Evolutionary conservation across 1,140 invertebrate species (phyloP).

Genomic region (Saxidomus purpurata): DNA sequence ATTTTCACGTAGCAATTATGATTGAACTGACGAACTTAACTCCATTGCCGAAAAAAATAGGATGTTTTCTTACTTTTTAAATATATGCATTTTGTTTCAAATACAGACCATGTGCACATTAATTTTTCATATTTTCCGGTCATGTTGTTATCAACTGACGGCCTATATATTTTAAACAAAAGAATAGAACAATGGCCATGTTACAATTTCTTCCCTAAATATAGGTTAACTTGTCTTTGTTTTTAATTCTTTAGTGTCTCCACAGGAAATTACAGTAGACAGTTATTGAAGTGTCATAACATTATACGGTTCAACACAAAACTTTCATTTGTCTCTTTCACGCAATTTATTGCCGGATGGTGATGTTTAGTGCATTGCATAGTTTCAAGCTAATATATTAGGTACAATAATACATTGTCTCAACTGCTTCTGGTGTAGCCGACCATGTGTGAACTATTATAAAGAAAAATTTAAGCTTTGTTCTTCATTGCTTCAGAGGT

Average conservation of each 20-base stretch:
- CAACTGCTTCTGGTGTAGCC: neutral
- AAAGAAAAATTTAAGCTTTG: too few species aligned
- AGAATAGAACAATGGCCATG: neutral
- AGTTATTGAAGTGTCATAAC: constrained; percentile 17
- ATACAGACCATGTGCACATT: too few species aligned
- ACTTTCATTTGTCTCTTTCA: neutral
- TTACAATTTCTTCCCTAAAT: neutral
- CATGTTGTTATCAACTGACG: neutral
- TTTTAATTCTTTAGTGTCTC: neutral
- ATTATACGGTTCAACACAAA: constrained; percentile 8
- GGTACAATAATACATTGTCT: neutral
- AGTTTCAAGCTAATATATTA: neutral
- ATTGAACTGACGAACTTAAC: too few species aligned
- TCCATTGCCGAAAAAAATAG: too few species aligned
- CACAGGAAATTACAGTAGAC: neutral
- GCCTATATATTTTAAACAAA: neutral
- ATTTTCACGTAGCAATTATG: too few species aligned
- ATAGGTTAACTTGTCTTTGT: neutral
- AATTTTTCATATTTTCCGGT: too few species aligned
- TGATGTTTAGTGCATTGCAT: constrained; percentile 4
- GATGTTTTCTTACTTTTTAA: too few species aligned
- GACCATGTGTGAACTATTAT: neutral
- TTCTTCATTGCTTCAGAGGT: too few species aligned
- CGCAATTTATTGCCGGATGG: neutral
- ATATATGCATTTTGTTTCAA: too few species aligned